These are phyloP conservation scores for Percina caprodes DNA, from an alignment of 2,113 vertebrate species.

Conservation along the genomic window DNA sequence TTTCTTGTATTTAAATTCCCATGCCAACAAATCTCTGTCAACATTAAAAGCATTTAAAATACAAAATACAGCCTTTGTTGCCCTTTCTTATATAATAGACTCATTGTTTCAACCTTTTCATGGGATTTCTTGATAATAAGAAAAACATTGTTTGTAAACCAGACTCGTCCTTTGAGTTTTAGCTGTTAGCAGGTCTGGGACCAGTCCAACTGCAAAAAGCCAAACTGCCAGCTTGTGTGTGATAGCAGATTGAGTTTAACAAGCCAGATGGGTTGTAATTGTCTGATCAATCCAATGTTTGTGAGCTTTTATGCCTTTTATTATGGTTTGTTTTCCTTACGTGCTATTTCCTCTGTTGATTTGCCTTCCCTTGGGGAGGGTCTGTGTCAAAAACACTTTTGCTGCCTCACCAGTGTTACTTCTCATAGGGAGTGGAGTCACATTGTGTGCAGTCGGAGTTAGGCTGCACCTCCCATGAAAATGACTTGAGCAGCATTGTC, in stretches of 20 bases:
- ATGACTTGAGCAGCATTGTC: conserved; percentile 61
- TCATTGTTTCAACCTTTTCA: not conserved
- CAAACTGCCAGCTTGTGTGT: conserved; percentile 67
- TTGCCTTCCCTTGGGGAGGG: conserved; percentile 79
- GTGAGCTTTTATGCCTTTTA: conserved; percentile 94
- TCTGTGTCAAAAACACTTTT: conserved; percentile 71
- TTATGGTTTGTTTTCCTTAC: conserved; percentile 95
- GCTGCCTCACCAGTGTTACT: conserved; percentile 61
- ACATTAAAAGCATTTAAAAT: not conserved
- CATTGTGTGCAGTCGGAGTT: conserved; percentile 40
- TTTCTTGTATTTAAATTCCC: not conserved
- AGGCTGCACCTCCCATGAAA: conserved; percentile 52
- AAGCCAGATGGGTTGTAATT: conserved; percentile 99
- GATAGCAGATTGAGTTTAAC: conserved; percentile 98
- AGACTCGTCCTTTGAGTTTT: conserved; percentile 4
- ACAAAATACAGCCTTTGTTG: not conserved
- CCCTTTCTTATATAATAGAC: not conserved
- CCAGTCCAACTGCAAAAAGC: conserved; percentile 56
- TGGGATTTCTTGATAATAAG: conserved; percentile 10
- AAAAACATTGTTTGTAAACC: conserved; percentile 8
- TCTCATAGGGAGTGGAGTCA: conserved; percentile 45
- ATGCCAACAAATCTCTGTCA: not conserved
- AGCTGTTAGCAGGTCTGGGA: conserved; percentile 50
- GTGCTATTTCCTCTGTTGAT: conserved; percentile 85
- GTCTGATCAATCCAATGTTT: conserved; percentile 98